Conservation (phyloP, 2,888 invertebrate species). For the Morinoia aosen region DNA sequence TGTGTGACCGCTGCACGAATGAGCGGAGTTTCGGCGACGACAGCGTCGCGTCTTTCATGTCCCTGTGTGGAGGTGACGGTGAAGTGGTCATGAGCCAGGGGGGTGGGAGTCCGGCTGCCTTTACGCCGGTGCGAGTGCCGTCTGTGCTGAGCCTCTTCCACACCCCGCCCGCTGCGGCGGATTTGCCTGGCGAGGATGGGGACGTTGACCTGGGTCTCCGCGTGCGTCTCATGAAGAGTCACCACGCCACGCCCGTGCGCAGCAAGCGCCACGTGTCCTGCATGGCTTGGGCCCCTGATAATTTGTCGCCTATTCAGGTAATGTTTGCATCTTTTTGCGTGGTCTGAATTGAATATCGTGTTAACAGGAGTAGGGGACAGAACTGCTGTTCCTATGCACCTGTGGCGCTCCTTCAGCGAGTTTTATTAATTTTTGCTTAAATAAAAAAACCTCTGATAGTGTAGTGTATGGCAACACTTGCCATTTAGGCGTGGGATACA, state of each 20-base stretch:
- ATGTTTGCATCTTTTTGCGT: neutral
- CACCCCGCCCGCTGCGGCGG: neutral
- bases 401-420: too few relatives aligned
- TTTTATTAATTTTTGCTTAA: too few relatives aligned
- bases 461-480: too few relatives aligned
- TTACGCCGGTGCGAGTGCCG: conserved; percentile 59
- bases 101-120: neutral
- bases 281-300: conserved; percentile 53
- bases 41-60: conserved; percentile 7
- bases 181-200: neutral
- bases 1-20: conserved; percentile 45
- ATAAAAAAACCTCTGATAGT: too few relatives aligned
- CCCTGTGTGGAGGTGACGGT: neutral
- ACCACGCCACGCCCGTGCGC: neutral
- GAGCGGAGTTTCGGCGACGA: neutral
- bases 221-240: neutral
- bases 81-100: neutral
- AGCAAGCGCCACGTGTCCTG: conserved; percentile 31
- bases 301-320: conserved; percentile 47
- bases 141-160: conserved; percentile 57
- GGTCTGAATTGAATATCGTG: too few relatives aligned
- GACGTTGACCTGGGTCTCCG: neutral
- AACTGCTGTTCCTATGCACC: neutral
- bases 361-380: neutral
- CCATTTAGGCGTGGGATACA: too few relatives aligned